These are phyloP conservation scores for Trematomus loennbergii DNA, from an alignment of 2,113 vertebrate genomes.

Conservation along the genomic window DNA sequence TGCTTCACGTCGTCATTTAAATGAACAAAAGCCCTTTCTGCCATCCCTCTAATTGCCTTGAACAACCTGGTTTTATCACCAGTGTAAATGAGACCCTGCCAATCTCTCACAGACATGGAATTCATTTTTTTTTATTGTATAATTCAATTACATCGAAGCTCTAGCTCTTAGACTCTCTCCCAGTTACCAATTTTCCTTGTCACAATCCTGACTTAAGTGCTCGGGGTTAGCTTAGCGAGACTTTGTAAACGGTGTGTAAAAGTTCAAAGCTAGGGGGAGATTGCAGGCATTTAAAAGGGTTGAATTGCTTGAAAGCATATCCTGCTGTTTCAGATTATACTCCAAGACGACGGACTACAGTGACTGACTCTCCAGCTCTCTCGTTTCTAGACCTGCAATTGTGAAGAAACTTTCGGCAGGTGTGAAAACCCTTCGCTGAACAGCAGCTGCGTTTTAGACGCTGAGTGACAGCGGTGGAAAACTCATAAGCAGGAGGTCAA, in stretches of 20 bases:
- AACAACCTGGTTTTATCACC: conserved; percentile 28
- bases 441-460: conserved; percentile 29
- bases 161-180: neutral
- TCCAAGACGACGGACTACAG: too few relatives aligned
- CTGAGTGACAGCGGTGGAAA: conserved; percentile 18
- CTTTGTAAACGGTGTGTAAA: conserved; percentile 7
- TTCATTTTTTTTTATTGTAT: conserved; percentile 15
- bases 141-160: conserved; percentile 19
- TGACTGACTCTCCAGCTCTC: neutral
- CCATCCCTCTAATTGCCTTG: conserved; percentile 33
- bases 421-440: conserved; percentile 20
- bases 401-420: neutral
- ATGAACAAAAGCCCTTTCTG: too few relatives aligned
- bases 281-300: neutral
- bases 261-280: neutral
- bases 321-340: neutral
- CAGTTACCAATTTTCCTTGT: conserved; percentile 2
- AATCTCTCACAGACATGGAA: conserved; percentile 16
- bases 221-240: neutral
- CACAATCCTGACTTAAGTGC: neutral
- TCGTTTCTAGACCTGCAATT: neutral
- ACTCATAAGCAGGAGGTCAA: conserved; percentile 47
- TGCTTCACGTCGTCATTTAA: neutral
- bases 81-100: conserved; percentile 25
- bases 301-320: neutral